Evolutionary conservation across 2,797 vertebrate genomes (phyloP).

Genomic region (Nannoperca australis): DNA sequence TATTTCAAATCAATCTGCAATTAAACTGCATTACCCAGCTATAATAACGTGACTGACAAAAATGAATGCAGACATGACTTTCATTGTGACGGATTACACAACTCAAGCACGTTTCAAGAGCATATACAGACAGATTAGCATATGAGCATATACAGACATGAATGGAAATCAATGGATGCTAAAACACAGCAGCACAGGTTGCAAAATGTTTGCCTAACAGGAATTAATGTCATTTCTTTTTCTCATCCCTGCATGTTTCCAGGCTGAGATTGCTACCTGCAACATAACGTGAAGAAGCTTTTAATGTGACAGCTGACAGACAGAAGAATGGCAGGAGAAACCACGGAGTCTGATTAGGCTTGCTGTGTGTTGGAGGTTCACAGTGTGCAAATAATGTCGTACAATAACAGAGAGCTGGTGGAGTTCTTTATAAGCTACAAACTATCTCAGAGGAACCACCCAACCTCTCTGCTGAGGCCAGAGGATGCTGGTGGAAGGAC

Average conservation of each 20-base stretch:
- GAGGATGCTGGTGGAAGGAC: conserved; percentile 57
- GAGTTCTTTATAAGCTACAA: conserved; percentile 94
- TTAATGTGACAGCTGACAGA: conserved; percentile 38
- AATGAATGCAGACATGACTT: neutral
- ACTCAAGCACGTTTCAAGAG: neutral
- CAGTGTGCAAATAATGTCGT: conserved; percentile 87
- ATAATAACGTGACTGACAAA: neutral
- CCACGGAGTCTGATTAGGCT: conserved; percentile 53
- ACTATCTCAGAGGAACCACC: conserved; percentile 91
- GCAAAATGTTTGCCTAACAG: neutral
- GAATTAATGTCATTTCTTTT: neutral
- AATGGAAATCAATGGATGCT: neutral
- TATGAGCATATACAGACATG: neutral
- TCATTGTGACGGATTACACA: neutral
- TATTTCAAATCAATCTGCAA: neutral
- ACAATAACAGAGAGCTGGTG: conserved; percentile 93
- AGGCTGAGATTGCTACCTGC: conserved; percentile 38
- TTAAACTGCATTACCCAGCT: neutral
- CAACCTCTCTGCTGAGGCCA: conserved; percentile 83
- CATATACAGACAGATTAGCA: too few relatives aligned
- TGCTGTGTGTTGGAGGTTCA: conserved; percentile 37
- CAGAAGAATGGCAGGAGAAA: conserved; percentile 48
- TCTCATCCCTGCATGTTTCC: conserved; percentile 11
- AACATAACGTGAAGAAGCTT: conserved; percentile 12
- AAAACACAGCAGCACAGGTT: neutral